Evolutionary conservation across 2,888 invertebrate genomes (phyloP).

Genomic region (Eristalis tenax): DNA sequence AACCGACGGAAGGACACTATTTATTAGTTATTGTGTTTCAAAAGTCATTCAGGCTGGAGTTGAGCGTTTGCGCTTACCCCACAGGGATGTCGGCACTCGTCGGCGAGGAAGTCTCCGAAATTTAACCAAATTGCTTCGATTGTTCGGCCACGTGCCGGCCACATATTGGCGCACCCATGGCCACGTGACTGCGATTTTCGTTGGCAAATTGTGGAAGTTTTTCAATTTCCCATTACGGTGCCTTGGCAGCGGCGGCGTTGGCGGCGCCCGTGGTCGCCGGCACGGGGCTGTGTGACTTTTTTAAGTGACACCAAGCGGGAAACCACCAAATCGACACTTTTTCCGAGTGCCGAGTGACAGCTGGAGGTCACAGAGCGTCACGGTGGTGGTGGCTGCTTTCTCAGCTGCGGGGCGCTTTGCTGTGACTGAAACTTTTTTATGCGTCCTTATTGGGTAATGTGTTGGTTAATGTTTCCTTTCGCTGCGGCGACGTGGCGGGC

Average conservation of each 20-base stretch:
- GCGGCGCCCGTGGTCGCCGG: neutral
- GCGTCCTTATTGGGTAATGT: conserved; percentile 45
- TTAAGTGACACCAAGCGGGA: conserved; percentile 62
- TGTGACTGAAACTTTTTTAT: conserved; percentile 45
- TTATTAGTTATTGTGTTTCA: conserved; percentile 70
- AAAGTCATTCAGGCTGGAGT: conserved; percentile 59
- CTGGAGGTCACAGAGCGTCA: conserved; percentile 43
- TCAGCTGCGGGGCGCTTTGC: conserved; percentile 62
- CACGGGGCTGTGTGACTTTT: conserved; percentile 32
- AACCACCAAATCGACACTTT: conserved; percentile 69
- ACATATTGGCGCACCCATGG: conserved; percentile 57
- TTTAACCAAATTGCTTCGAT: conserved; percentile 70
- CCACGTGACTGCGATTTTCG: conserved; percentile 67
- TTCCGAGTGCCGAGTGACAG: conserved; percentile 10
- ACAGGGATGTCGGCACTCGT: conserved; percentile 29
- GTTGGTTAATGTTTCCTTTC: conserved; percentile 68
- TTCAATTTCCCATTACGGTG: conserved; percentile 65
- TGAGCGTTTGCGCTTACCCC: conserved; percentile 45
- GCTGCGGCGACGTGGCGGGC: conserved; percentile 40
- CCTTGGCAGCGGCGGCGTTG: neutral
- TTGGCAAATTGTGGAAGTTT: conserved; percentile 68
- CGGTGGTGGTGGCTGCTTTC: conserved; percentile 50
- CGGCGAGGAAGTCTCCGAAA: conserved; percentile 60
- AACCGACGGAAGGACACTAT: conserved; percentile 65
- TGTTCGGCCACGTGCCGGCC: conserved; percentile 68